These are phyloP conservation scores for Phenganax subtilis DNA, from an alignment of 92 coral and sea anemone genomes.

Conservation along the genomic window DNA sequence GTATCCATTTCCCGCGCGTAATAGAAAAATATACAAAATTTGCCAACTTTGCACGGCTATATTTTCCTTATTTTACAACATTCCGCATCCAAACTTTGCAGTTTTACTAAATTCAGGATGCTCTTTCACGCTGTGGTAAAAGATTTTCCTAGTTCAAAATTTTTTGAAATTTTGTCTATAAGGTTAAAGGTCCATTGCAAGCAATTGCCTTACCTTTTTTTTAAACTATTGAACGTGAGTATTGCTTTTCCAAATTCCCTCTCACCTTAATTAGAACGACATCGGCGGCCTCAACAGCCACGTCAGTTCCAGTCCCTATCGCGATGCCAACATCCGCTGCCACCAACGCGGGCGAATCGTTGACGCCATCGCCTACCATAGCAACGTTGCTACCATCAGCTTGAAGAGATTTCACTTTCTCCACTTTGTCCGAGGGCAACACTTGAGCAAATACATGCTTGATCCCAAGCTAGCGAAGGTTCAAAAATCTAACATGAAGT, in stretches of 20 bases:
- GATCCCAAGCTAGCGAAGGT: slow-evolving; percentile 66
- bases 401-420: slow-evolving; percentile 78
- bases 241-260: not conserved
- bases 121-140: too few relatives aligned
- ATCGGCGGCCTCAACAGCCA: slow-evolving; percentile 46
- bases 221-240: not conserved
- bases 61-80: too few relatives aligned
- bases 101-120: too few relatives aligned
- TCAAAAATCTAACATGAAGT: not conserved
- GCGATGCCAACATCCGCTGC: slow-evolving; percentile 46
- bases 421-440: slow-evolving; percentile 93
- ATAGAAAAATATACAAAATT: too few relatives aligned
- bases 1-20: too few relatives aligned
- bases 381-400: slow-evolving; percentile 54
- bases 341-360: slow-evolving; percentile 47
- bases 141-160: too few relatives aligned
- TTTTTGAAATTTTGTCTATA: too few relatives aligned
- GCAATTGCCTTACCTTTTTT: too few relatives aligned
- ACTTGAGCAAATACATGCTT: slow-evolving; percentile 92
- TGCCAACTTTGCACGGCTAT: too few relatives aligned
- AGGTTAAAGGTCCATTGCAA: too few relatives aligned
- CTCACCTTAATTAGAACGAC: slow-evolving; percentile 86
- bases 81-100: too few relatives aligned
- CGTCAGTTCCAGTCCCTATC: slow-evolving; percentile 43
- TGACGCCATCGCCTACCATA: slow-evolving; percentile 46